phyloP scores from a whole-genome alignment of 2,797 vertebrate genomes.

The Nannoperca obscura region DNA sequence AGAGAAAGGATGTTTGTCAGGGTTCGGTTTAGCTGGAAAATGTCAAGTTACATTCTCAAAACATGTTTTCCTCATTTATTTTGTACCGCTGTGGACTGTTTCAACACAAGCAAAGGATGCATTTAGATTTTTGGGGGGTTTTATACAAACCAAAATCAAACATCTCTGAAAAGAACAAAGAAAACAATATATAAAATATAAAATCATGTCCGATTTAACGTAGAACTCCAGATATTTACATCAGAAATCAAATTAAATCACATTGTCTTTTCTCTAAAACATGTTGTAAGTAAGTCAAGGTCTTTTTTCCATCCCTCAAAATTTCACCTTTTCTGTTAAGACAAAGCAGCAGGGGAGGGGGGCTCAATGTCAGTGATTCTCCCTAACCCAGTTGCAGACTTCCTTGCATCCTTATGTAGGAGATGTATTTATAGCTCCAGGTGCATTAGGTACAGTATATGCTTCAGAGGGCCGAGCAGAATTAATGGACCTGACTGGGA shows the following conservation, averaged over 20 bases:
- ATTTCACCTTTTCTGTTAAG: constrained; percentile 40
- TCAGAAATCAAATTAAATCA: background rate
- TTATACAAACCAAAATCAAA: background rate
- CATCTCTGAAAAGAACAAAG: background rate
- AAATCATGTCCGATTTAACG: background rate
- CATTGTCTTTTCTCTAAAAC: background rate
- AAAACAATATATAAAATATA: too few relatives aligned
- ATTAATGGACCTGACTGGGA: constrained; percentile 79
- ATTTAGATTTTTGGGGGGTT: background rate
- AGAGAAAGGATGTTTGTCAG: constrained; percentile 12
- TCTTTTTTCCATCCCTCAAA: constrained; percentile 50
- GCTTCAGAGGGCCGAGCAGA: constrained; percentile 69
- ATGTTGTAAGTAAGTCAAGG: constrained; percentile 20
- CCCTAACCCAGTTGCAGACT: constrained; percentile 82
- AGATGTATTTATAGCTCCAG: constrained; percentile 87
- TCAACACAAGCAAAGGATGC: background rate
- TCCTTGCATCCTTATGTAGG: constrained; percentile 75
- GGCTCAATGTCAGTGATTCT: constrained; percentile 53
- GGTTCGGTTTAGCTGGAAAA: constrained; percentile 37
- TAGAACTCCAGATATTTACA: background rate
- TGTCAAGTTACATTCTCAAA: constrained; percentile 32
- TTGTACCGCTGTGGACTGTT: background rate
- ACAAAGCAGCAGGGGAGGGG: constrained; percentile 30
- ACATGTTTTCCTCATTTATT: constrained; percentile 12
- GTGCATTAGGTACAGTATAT: constrained; percentile 75